Conservation (phyloP, 2,113 vertebrate genomes). For the Barnardius zonarius region DNA sequence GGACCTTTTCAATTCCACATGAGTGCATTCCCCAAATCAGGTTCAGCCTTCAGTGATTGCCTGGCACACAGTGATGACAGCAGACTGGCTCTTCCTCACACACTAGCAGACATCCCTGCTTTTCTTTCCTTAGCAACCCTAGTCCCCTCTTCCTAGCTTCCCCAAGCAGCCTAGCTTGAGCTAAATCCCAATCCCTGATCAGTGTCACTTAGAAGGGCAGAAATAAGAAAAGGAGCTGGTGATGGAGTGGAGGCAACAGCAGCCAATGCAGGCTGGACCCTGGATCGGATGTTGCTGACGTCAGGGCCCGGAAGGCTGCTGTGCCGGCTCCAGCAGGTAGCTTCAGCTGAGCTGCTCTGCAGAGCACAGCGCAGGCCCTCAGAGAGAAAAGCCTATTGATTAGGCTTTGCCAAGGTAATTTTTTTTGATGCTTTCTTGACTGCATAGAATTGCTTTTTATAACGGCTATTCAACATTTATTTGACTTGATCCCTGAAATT, state of each 20-base stretch:
- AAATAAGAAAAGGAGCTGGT: constrained; percentile 50
- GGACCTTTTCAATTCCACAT: neutral
- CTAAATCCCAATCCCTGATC: constrained; percentile 68
- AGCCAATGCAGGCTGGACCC: constrained; percentile 64
- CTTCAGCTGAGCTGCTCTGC: constrained; percentile 5
- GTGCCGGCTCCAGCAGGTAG: constrained; percentile 54
- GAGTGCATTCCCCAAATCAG: neutral
- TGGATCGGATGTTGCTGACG: constrained; percentile 46
- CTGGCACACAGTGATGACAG: constrained; percentile 28
- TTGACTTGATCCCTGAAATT: neutral
- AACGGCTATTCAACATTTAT: neutral
- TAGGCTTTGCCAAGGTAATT: neutral
- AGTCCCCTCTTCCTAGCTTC: constrained; percentile 37
- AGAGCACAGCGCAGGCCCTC: constrained; percentile 2
- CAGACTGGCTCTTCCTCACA: constrained; percentile 31
- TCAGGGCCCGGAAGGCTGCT: constrained; percentile 16
- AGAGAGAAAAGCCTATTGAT: neutral
- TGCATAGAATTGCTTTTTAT: neutral
- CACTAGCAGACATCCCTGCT: neutral
- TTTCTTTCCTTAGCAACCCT: constrained; percentile 38
- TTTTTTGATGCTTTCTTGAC: neutral
- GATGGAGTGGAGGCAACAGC: constrained; percentile 64
- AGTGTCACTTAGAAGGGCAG: neutral
- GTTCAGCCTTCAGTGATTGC: constrained; percentile 32
- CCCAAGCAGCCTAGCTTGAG: constrained; percentile 34